Conservation (phyloP, 2,888 invertebrate genomes). For the Amiota communis region DNA sequence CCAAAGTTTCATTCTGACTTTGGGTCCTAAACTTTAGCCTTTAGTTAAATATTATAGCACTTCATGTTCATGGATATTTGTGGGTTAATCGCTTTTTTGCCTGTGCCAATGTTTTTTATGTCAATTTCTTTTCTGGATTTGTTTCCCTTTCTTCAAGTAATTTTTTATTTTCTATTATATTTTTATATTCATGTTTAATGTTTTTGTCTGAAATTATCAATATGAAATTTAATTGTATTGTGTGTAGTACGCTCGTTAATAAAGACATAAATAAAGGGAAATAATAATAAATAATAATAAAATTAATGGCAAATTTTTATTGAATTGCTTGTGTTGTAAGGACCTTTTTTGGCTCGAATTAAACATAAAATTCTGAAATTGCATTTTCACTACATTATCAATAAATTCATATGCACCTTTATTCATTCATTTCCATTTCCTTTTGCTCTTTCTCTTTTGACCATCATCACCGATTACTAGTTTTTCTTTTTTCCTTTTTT, state of each 20-base stretch:
- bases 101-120: conserved; percentile 43
- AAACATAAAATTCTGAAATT: too few species aligned
- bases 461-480: neutral
- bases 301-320: neutral
- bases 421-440: too few species aligned
- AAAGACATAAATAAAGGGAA: conserved; percentile 51
- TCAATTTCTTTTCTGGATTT: conserved; percentile 52
- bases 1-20: conserved; percentile 43
- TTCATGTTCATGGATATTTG: conserved; percentile 33
- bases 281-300: neutral
- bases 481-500: neutral
- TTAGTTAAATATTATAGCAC: neutral
- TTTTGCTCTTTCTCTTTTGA: neutral
- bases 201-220: too few species aligned
- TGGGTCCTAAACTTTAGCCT: neutral
- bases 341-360: too few species aligned
- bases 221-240: conserved; percentile 5
- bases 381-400: too few species aligned
- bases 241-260: conserved; percentile 57
- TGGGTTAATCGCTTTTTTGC: conserved; percentile 63
- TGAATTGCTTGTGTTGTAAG: too few species aligned
- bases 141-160: conserved; percentile 39
- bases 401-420: too few species aligned
- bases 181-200: conserved; percentile 28
- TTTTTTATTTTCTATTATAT: conserved; percentile 43